Evolutionary conservation across 2,888 invertebrate species (phyloP).

Genomic region (Stenolophus ochropezus): DNA sequence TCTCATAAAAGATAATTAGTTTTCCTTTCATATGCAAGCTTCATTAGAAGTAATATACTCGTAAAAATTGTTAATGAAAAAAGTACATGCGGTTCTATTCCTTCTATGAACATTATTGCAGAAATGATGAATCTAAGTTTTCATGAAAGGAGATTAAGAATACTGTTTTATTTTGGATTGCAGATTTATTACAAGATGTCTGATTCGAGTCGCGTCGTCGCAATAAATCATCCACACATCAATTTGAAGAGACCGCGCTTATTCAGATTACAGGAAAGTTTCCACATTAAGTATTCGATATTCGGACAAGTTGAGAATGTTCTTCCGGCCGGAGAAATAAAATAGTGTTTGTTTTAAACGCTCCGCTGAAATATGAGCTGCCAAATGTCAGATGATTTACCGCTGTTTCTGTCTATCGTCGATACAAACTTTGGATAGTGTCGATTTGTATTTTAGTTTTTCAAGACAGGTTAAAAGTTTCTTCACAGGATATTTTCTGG

Average conservation of each 20-base stretch:
- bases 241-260: constrained; percentile 46
- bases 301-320: constrained; percentile 46
- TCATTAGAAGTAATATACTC: too few species aligned
- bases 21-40: too few species aligned
- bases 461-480: constrained; percentile 33
- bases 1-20: too few species aligned
- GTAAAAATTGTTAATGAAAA: too few species aligned
- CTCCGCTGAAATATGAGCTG: constrained; percentile 46
- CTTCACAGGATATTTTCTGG: not conserved
- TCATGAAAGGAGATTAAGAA: not conserved
- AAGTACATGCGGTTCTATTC: too few species aligned
- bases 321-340: constrained; percentile 44
- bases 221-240: constrained; percentile 60
- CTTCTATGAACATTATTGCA: not conserved
- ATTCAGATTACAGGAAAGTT: constrained; percentile 53
- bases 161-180: not conserved
- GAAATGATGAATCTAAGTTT: not conserved
- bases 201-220: constrained; percentile 44
- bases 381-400: constrained; percentile 53
- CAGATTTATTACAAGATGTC: constrained; percentile 58
- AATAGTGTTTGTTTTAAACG: constrained; percentile 54
- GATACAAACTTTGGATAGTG: constrained; percentile 38
- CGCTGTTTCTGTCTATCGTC: constrained; percentile 42
- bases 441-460: constrained; percentile 44
- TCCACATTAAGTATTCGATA: constrained; percentile 44